These are phyloP conservation scores for Tetranychus urticae DNA, from an alignment of 1,140 invertebrate species.

Conservation along the genomic window DNA sequence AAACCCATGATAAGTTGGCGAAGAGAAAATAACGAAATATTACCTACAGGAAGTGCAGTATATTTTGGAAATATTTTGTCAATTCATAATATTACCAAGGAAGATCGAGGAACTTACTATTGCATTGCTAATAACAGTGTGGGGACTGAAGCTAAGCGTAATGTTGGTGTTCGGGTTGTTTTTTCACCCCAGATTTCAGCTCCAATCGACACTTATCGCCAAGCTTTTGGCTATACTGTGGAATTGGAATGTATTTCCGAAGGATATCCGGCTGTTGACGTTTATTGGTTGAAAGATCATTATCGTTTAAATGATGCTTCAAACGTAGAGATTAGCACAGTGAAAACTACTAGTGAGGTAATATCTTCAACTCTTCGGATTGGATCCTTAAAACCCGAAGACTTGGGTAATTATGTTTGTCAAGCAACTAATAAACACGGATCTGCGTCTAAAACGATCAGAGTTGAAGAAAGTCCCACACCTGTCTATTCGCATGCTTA, in stretches of 20 bases:
- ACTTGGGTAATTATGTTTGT: slow-evolving; percentile 64
- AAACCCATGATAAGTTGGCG: slow-evolving; percentile 63
- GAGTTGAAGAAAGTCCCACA: slow-evolving; percentile 52
- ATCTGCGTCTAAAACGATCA: slow-evolving; percentile 40
- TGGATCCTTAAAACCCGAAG: slow-evolving; percentile 65
- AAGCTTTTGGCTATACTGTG: slow-evolving; percentile 75
- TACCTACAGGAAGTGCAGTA: slow-evolving; percentile 39
- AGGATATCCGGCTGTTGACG: slow-evolving; percentile 66
- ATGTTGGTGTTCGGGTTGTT: slow-evolving; percentile 69
- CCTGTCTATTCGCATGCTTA: slow-evolving; percentile 61
- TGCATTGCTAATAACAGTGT: slow-evolving; percentile 66
- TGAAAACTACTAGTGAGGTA: slow-evolving; percentile 64
- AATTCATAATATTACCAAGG: slow-evolving; percentile 43
- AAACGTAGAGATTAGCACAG: slow-evolving; percentile 62
- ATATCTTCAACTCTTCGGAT: slow-evolving; percentile 64
- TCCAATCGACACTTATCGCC: slow-evolving; percentile 28
- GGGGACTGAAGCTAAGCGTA: slow-evolving; percentile 51
- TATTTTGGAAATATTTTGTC: slow-evolving; percentile 42
- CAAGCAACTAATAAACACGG: slow-evolving; percentile 67
- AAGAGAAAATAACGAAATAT: slow-evolving; percentile 68
- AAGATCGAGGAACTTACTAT: slow-evolving; percentile 73
- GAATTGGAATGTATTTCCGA: slow-evolving; percentile 75
- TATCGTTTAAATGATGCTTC: slow-evolving; percentile 54
- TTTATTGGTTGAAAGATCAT: slow-evolving; percentile 57
- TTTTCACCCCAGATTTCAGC: slow-evolving; percentile 40